A percentile compares a stretch with the other conserved stretches of the same genome.
phyloP scores from a whole-genome alignment of 2,797 vertebrate species.

The Cebuella pygmaea region DNA sequence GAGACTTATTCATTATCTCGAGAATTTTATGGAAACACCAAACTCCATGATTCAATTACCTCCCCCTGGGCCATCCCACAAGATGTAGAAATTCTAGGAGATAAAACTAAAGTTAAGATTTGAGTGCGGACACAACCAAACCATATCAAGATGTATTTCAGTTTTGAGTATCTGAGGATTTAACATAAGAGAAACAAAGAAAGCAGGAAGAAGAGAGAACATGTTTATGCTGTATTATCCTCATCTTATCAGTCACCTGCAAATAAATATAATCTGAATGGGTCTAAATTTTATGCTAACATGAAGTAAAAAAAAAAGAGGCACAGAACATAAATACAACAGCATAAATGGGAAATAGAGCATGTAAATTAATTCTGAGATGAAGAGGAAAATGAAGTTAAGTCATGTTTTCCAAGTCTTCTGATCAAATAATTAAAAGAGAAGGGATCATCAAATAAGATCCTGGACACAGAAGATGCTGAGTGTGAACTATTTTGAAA shows the following conservation, averaged over 20 bases:
- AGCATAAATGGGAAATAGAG: neutral
- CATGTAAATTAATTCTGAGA: neutral
- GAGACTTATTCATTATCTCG: neutral
- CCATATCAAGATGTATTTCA: neutral
- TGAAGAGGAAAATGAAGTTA: neutral
- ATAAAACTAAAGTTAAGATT: neutral
- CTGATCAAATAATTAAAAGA: constrained; percentile 30
- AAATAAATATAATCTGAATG: neutral
- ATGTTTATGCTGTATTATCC: neutral
- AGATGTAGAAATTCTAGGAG: neutral
- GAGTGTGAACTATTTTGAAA: constrained; percentile 66
- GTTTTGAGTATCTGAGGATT: neutral
- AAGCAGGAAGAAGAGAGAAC: neutral
- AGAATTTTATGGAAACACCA: neutral
- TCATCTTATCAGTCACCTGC: neutral
- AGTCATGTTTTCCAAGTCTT: constrained; percentile 6
- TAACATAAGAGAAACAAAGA: neutral
- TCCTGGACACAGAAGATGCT: constrained; percentile 46
- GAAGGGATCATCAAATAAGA: constrained; percentile 34
- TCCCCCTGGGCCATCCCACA: neutral
- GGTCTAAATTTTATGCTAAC: neutral
- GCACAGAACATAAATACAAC: neutral
- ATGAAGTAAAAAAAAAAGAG: neutral
- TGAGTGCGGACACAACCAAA: neutral
- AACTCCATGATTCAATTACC: neutral